Conservation (phyloP, 1,140 invertebrate species). For the Sycophaga agraensis region DNA sequence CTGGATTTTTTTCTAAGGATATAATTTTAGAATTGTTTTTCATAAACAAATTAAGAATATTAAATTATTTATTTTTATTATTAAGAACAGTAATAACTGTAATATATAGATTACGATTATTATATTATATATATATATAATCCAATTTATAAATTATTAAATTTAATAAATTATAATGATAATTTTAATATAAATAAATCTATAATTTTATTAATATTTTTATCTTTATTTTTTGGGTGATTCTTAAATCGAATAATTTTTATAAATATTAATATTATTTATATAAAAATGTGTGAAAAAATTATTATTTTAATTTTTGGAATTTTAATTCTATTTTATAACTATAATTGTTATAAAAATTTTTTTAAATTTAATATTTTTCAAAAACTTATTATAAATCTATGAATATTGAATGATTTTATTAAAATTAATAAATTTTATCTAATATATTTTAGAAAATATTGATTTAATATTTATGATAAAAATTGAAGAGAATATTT, state of each 20-base stretch:
- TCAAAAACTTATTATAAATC: constrained; percentile 32
- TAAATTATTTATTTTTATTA: constrained; percentile 58
- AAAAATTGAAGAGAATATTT: too few relatives aligned
- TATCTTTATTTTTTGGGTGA: neutral
- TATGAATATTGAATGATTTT: too few relatives aligned
- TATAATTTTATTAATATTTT: constrained; percentile 24
- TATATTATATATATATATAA: constrained; percentile 46
- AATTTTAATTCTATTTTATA: constrained; percentile 43
- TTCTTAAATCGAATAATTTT: neutral
- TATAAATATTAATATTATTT: constrained; percentile 1
- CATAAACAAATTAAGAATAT: constrained; percentile 62
- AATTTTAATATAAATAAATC: constrained; percentile 29
- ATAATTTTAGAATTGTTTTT: constrained; percentile 56
- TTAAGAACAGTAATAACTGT: constrained; percentile 46
- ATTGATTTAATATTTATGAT: too few relatives aligned
- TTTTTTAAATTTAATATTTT: constrained; percentile 23
- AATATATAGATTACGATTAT: neutral
- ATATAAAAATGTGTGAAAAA: constrained; percentile 27
- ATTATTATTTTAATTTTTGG: too few relatives aligned
- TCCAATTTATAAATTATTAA: constrained; percentile 62
- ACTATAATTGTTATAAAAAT: constrained; percentile 35
- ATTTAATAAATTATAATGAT: constrained; percentile 55
- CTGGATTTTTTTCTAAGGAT: constrained; percentile 19
- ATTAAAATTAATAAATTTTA: too few relatives aligned
- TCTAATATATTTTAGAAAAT: too few relatives aligned